Evolutionary conservation across 2,888 invertebrate genomes (phyloP).

Genomic region (Anorthoa munda): DNA sequence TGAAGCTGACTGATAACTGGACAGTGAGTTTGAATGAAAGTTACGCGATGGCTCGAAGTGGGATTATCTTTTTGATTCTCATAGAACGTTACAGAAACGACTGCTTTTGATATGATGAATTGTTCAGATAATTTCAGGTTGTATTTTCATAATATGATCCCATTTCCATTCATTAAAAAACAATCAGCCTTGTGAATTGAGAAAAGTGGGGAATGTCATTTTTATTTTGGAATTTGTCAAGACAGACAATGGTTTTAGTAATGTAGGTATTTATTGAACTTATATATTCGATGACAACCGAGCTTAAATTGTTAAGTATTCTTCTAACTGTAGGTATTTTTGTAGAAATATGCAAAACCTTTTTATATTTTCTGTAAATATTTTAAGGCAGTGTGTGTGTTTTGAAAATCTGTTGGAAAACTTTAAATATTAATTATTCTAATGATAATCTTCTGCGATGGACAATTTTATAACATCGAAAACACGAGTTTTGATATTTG

Average conservation of each 20-base stretch:
- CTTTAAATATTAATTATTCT: too few relatives aligned
- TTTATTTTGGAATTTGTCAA: not conserved
- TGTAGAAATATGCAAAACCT: too few relatives aligned
- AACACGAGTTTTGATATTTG: too few relatives aligned
- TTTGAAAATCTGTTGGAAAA: too few relatives aligned
- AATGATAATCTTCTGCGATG: too few relatives aligned
- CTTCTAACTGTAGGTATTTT: too few relatives aligned
- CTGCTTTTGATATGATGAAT: not conserved
- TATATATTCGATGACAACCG: too few relatives aligned
- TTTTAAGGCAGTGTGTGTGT: too few relatives aligned
- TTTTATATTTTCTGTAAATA: too few relatives aligned
- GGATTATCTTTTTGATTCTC: constrained; percentile 8
- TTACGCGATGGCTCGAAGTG: constrained; percentile 13
- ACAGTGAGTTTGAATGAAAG: constrained; percentile 66
- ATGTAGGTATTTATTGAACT: too few relatives aligned
- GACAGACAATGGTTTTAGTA: not conserved
- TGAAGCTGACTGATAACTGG: constrained; percentile 85
- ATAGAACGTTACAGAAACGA: not conserved
- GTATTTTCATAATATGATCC: not conserved
- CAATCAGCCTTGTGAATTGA: not conserved
- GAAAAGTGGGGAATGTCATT: too few relatives aligned
- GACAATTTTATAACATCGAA: not conserved
- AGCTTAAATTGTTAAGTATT: too few relatives aligned
- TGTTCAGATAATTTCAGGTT: not conserved
- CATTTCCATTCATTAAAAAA: not conserved